Evolutionary conservation across 2,888 invertebrate genomes (phyloP).

Genomic region (Microplitis manilae): DNA sequence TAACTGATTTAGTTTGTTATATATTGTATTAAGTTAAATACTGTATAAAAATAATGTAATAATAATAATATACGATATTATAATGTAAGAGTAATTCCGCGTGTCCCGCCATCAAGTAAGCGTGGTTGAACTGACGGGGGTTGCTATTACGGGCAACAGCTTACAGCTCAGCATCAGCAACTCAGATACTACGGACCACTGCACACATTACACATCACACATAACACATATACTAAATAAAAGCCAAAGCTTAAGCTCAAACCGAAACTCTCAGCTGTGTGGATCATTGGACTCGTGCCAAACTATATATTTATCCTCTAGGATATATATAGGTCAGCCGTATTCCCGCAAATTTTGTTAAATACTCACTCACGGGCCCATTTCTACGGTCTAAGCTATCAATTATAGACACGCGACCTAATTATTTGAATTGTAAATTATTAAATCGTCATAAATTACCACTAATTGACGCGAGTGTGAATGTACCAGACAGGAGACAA

Average conservation of each 20-base stretch:
- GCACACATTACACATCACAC: neutral
- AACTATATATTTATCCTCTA: conserved; percentile 68
- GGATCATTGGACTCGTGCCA: conserved; percentile 65
- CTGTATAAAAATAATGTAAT: neutral
- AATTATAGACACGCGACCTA: neutral
- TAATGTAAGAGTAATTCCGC: conserved; percentile 18
- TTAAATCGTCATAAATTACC: too few species aligned
- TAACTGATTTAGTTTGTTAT: neutral
- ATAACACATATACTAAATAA: conserved; percentile 12
- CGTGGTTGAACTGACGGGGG: conserved; percentile 61
- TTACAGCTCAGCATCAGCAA: conserved; percentile 24
- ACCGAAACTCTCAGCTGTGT: conserved; percentile 42
- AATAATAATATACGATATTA: neutral
- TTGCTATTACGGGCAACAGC: conserved; percentile 61
- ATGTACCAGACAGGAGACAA: too few species aligned
- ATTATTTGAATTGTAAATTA: neutral
- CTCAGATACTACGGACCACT: neutral
- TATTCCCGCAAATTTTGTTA: conserved; percentile 23
- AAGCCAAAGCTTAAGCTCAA: conserved; percentile 40
- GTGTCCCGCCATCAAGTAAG: conserved; percentile 25
- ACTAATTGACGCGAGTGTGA: too few species aligned
- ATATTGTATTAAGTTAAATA: neutral
- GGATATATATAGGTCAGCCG: conserved; percentile 65
- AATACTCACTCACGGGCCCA: conserved; percentile 5
- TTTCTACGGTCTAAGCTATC: neutral